Evolutionary conservation across 2,797 vertebrate genomes (phyloP), one percentile per base, ranked within the genome.

Genomic region (Danio aesculapii): DNA sequence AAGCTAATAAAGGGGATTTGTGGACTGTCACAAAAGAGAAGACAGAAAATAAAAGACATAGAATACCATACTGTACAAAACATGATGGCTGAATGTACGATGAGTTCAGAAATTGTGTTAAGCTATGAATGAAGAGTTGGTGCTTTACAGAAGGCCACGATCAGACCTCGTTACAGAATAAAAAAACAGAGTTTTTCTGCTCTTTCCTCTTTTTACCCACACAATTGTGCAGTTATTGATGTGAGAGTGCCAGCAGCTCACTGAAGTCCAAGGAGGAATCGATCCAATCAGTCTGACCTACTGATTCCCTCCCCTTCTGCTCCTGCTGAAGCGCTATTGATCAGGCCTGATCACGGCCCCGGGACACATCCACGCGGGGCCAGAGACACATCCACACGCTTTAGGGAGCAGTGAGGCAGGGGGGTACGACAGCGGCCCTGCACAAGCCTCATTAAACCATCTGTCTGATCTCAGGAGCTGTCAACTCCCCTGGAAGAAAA

Each of bases 311-410:
- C 87, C 87, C 86, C 81, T 86, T 91, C 82, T 92, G 89, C 86
- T 89, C 90, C 88, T 87, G 85, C 91, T 92, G 91, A 90, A 90
- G 89, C 87, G 86, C 16, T 94, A 95, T 95, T 94, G 94, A 96
- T 93, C 89, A 90, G 87, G 81, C 90, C 88, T 91, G 91, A 94
- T 94, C 91, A 88, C 90, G 85, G 92, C 93, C 93, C 92, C 84
- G 84, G 92, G 92, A 91, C 82, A 76, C 69, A 78, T 76, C 75
- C 82, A 62, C 81, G 57, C 59, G 52, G 64, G 47, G 50, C 66
- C 77, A 66, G 64, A 78, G 78, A 86, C 80, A 78, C 50, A n/a
- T 58, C 63, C 71, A 53, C 46, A 74, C 14, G 50, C 77, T 79
- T 66, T 75, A 74, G 79, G 43, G 52, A 82, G 59, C 72, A 30